Conservation (phyloP, 2,113 vertebrate genomes). For the mouse (Mus musculus) region GRCm39 chr1:95576501-95577000, state of each 20-base stretch:
- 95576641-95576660: background rate
- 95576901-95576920: background rate
- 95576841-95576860: background rate
- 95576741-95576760: background rate
- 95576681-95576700: background rate
- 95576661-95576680: background rate
- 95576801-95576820: background rate
- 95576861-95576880: background rate
- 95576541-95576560: background rate
- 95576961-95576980: background rate
- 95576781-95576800: background rate
- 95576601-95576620: background rate
- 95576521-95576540: background rate
- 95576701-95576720: background rate
- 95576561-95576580: background rate
- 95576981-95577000: background rate
- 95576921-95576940: background rate
- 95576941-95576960: background rate
- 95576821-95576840: background rate
- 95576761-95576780: background rate
- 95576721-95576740: background rate
- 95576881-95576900: background rate
- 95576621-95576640: background rate
- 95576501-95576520: background rate
- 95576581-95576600: background rate